Evolutionary conservation across 2,888 invertebrate species (phyloP).

Genomic region (Parascotia fuliginaria): DNA sequence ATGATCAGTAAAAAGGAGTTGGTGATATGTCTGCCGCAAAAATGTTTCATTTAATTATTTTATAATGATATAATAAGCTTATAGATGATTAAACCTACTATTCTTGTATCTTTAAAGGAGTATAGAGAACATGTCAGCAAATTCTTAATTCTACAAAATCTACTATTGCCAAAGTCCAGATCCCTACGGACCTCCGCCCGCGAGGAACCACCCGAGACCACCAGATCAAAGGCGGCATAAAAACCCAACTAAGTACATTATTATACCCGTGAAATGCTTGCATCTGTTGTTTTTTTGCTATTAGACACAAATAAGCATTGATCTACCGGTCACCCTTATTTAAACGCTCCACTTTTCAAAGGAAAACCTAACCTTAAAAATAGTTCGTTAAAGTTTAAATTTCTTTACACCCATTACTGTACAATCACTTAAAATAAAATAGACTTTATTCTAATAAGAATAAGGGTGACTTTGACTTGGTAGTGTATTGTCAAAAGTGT

Average conservation of each 20-base stretch:
- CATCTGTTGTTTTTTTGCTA: conserved; percentile 84
- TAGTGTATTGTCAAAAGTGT: conserved; percentile 29
- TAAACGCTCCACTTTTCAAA: conserved; percentile 16
- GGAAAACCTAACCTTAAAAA: conserved; percentile 20
- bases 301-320: conserved; percentile 83
- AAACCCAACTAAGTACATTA: conserved; percentile 83
- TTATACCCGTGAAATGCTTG: conserved; percentile 84
- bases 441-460: conserved; percentile 13
- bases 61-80: too few species aligned
- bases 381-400: background rate
- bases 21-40: too few species aligned
- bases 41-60: too few species aligned
- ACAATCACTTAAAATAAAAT: conserved; percentile 19
- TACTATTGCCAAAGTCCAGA: conserved; percentile 29
- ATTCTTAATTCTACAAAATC: conserved; percentile 6
- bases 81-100: too few species aligned
- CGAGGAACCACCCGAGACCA: conserved; percentile 49
- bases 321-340: conserved; percentile 68
- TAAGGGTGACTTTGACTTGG: conserved; percentile 29
- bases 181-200: conserved; percentile 27
- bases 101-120: background rate
- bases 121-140: conserved; percentile 6
- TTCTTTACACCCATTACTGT: background rate
- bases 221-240: conserved; percentile 79
- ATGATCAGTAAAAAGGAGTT: too few species aligned